A percentile compares a stretch with the other conserved stretches of the same genome.
phyloP scores from a whole-genome alignment of 2,797 vertebrate genomes.

The Pachyuromys duprasi region DNA sequence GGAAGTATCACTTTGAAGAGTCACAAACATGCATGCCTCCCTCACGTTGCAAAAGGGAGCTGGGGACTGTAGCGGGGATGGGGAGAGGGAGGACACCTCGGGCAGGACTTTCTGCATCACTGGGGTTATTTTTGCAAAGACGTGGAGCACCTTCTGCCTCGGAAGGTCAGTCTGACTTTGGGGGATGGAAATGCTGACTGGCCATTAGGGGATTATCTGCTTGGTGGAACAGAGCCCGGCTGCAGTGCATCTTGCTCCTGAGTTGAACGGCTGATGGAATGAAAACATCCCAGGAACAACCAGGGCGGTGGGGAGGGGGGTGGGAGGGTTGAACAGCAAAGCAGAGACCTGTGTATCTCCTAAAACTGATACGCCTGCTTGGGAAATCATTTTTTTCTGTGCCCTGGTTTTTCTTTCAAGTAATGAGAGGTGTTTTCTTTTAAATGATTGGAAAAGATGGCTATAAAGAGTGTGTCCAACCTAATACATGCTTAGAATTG shows the following conservation, averaged over 20 bases:
- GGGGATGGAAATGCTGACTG: constrained; percentile 56
- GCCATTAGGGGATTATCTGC: constrained; percentile 46
- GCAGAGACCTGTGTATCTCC: not conserved
- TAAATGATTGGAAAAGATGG: not conserved
- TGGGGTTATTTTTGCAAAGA: constrained; percentile 43
- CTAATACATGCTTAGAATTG: not conserved
- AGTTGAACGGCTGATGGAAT: constrained; percentile 52
- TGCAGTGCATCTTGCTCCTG: constrained; percentile 35
- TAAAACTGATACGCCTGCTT: not conserved
- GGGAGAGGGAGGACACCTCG: fast-evolving
- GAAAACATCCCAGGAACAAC: constrained; percentile 10
- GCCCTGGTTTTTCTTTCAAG: constrained; percentile 38
- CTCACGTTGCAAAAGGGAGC: not conserved
- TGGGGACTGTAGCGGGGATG: not conserved
- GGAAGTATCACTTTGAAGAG: constrained; percentile 2
- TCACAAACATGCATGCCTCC: not conserved
- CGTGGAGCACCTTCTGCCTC: not conserved
- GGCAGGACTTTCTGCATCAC: not conserved
- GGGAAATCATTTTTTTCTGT: not conserved
- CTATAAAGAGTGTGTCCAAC: not conserved
- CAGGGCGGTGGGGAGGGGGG: no score
- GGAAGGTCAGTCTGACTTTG: constrained; percentile 9
- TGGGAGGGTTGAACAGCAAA: not conserved
- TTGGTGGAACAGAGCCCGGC: not conserved
- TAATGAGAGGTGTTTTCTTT: not conserved